Conservation (phyloP, 2,797 vertebrate species). For the Catostomus latipinnis region DNA sequence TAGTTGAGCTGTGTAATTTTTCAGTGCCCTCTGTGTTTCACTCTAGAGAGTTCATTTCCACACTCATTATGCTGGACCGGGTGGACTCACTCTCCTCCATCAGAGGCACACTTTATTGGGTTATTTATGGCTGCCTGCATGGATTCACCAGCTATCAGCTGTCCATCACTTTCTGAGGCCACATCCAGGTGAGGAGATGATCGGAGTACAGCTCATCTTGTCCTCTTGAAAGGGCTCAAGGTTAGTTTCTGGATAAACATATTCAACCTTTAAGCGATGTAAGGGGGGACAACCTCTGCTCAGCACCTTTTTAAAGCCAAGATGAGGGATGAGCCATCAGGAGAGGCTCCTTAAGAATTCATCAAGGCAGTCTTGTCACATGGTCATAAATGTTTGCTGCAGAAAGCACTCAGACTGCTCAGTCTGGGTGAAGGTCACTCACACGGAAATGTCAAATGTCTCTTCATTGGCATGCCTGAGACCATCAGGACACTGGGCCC, state of each 20-base stretch:
- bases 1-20: background rate
- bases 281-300: slow-evolving; percentile 29
- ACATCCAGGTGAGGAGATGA: slow-evolving; percentile 19
- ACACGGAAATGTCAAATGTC: slow-evolving; percentile 42
- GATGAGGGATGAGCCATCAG: slow-evolving; percentile 20
- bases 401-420: slow-evolving; percentile 36
- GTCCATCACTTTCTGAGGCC: slow-evolving; percentile 48
- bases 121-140: slow-evolving; percentile 69
- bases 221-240: slow-evolving; percentile 27
- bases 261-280: slow-evolving; percentile 40
- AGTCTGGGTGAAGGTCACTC: slow-evolving; percentile 47
- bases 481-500: slow-evolving; percentile 5
- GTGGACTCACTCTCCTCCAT: background rate
- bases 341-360: slow-evolving; percentile 38
- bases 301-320: slow-evolving; percentile 33
- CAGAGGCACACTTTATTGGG: slow-evolving; percentile 49
- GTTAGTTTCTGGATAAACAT: slow-evolving; percentile 32
- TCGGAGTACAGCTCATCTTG: slow-evolving; percentile 27
- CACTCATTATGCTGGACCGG: slow-evolving; percentile 6
- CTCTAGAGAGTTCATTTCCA: slow-evolving; percentile 28
- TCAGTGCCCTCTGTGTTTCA: background rate
- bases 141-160: slow-evolving; percentile 30
- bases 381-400: slow-evolving; percentile 29
- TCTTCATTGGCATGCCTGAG: slow-evolving; percentile 37
- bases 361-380: slow-evolving; percentile 39